Evolutionary conservation across 2,797 vertebrate species (phyloP).

Genomic region (Labroides dimidiatus): DNA sequence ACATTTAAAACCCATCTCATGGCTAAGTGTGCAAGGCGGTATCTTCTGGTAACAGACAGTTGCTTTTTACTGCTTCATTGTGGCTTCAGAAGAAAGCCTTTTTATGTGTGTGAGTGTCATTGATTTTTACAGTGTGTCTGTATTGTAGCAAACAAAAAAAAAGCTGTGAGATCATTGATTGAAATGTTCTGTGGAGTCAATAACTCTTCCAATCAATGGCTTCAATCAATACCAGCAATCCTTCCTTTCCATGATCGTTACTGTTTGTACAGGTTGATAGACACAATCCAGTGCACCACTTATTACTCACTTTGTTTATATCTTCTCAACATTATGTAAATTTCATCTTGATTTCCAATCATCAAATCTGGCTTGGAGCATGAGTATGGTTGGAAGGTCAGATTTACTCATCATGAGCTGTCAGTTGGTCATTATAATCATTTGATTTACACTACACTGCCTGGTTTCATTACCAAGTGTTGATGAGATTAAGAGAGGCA

Average conservation of each 20-base stretch:
- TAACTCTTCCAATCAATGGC: constrained; percentile 44
- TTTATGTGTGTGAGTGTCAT: constrained; percentile 15
- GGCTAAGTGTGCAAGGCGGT: neutral
- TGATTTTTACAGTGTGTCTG: constrained; percentile 30
- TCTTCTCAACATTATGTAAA: constrained; percentile 20
- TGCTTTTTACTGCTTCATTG: constrained; percentile 2
- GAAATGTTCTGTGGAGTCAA: constrained; percentile 42
- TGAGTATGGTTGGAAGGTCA: neutral
- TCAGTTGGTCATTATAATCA: no score
- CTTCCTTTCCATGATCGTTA: constrained; percentile 24
- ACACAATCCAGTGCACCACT: neutral
- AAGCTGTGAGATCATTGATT: constrained; percentile 51
- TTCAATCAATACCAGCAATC: constrained; percentile 39
- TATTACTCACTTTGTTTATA: constrained; percentile 27
- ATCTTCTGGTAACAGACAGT: constrained; percentile 7
- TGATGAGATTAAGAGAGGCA: no score
- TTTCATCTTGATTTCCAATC: constrained; percentile 21
- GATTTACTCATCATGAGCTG: no score
- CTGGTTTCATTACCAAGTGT: no score
- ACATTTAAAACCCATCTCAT: neutral
- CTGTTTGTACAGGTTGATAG: constrained; percentile 3
- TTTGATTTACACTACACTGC: no score
- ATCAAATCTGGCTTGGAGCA: neutral
- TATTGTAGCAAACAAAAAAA: constrained; percentile 22
- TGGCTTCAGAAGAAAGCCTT: neutral